Conservation (phyloP, 2,888 invertebrate genomes). For the Abscondita cerata region DNA sequence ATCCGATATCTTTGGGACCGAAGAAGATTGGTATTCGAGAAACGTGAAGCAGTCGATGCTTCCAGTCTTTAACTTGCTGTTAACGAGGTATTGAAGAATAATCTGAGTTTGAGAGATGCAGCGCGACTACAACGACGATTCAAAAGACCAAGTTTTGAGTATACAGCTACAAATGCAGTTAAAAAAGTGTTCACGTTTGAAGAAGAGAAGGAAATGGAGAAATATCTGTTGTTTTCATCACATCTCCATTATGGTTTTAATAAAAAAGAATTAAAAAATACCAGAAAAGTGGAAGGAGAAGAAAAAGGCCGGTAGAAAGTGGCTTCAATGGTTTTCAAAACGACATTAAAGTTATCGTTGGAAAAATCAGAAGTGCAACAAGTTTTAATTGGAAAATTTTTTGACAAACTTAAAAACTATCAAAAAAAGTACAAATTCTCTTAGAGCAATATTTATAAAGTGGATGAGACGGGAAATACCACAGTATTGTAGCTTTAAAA, state of each 20-base stretch:
- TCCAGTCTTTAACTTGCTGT: not conserved
- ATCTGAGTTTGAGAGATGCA: not conserved
- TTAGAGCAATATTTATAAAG: not conserved
- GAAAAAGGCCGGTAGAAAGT: not conserved
- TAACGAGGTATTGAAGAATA: not conserved
- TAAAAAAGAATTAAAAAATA: not conserved
- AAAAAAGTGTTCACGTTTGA: too few species aligned
- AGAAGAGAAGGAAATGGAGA: not conserved
- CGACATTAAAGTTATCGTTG: not conserved
- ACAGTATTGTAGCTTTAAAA: not conserved
- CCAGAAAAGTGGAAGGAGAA: not conserved
- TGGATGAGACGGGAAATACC: not conserved
- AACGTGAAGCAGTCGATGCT: not conserved
- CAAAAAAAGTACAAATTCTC: not conserved
- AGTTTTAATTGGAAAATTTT: not conserved
- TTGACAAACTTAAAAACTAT: not conserved
- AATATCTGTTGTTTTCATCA: not conserved
- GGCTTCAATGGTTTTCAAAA: not conserved
- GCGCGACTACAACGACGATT: not conserved
- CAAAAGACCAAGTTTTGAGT: not conserved
- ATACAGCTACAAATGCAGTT: not conserved
- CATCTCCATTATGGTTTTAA: not conserved
- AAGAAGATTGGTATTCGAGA: too few species aligned
- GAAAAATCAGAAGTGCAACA: not conserved
- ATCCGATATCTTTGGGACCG: too few species aligned